Base-by-base conservation (phyloP, 2,888 invertebrate genomes). In the Zygogramma bicolorata region DNA sequence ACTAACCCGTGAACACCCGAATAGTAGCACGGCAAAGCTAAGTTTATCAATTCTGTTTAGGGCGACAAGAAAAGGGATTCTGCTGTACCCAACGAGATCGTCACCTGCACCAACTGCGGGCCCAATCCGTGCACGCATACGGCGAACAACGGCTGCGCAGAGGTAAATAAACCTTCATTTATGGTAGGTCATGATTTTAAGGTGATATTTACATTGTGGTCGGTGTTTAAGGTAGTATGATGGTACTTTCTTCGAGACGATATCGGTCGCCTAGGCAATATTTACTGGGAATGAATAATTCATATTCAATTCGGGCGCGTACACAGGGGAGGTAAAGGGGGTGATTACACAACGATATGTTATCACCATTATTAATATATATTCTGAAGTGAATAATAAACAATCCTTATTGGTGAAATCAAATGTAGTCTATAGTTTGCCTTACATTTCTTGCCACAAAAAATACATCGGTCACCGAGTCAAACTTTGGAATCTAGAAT, bases 91-190 rank as follows among this genome's bases (percentile, higher is more conserved):
- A 87, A 87, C 83, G 95, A 96, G 87, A 92, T 96, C 82, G 94
- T 95, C 73, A 91, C 94, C 76, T 96, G 96, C 86, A 93, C 95
- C 74, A 92, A 93, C 79, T 96, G 96, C 86, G 92, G 92, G 81
- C 93, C 94, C 60, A 94, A 93, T 84, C 93, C 94, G 31, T 95
- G 96, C 86, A 95, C 95, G 70, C 96, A 96, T 87, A 93, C 95
- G 70, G 95, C 95, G 86, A 96, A 96, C 85, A 95, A 95, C 84
- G 95, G 95, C 84, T 94, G 95, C 71, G 90, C 94, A 78, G 95
- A 95, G 93, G 95, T 95, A 73, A 73, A 73, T 73, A 65, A 53
- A 25, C 53, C 53, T 53, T 53, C 53, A 53, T 53, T 53, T 53
- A 53, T 53, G 53, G 53, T 53, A 53, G 53, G 53, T 53, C 27